Evolutionary conservation across 2,797 vertebrate genomes (phyloP).

Genomic region (Oreortyx pictus): DNA sequence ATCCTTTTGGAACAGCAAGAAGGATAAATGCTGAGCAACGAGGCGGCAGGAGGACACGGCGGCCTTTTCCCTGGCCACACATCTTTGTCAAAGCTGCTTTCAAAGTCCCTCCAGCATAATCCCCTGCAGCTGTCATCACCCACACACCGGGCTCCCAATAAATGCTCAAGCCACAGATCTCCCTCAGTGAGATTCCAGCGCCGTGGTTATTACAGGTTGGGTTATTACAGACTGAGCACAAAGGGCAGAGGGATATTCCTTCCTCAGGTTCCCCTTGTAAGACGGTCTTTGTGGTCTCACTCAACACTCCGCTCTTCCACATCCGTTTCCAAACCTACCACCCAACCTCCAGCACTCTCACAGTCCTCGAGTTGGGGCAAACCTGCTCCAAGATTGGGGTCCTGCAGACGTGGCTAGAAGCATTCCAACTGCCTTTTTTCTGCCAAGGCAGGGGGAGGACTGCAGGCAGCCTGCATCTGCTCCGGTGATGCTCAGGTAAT

Average conservation of each 20-base stretch:
- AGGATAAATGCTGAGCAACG: constrained; percentile 13
- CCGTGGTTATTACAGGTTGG: not conserved
- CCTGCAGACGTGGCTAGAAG: not conserved
- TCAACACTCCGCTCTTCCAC: not conserved
- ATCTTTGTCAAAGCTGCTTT: not conserved
- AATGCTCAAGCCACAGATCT: not conserved
- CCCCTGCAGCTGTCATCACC: constrained; percentile 52
- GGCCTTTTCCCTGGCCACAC: constrained; percentile 14
- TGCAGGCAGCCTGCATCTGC: not conserved
- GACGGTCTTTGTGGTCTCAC: rapidly evolving
- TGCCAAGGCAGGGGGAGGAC: rapidly evolving
- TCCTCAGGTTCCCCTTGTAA: not conserved
- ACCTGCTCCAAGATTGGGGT: rapidly evolving
- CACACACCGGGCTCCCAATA: constrained; percentile 8
- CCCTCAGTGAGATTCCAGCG: not conserved
- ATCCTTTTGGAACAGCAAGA: constrained; percentile 46
- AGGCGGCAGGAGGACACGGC: not conserved
- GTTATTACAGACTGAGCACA: not conserved
- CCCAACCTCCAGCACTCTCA: not conserved
- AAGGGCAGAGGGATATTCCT: not conserved
- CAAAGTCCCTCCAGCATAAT: not conserved
- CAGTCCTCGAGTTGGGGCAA: not conserved
- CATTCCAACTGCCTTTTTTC: not conserved
- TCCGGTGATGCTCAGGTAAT: rapidly evolving
- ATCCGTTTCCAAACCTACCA: rapidly evolving